phyloP scores from a whole-genome alignment of 1,140 invertebrate species.

The Drosophila aff. region DNA sequence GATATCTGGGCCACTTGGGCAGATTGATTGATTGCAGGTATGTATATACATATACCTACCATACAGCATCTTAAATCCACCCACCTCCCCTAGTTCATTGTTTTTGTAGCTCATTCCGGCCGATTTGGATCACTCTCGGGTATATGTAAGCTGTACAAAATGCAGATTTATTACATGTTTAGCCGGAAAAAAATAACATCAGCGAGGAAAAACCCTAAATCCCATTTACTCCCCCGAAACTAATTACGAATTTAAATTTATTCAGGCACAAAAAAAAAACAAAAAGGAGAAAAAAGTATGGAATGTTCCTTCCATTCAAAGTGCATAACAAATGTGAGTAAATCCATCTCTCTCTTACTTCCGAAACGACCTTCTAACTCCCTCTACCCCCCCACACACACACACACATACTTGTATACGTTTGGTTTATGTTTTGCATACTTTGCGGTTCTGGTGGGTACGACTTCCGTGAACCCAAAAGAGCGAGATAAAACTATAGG shows the following conservation, averaged over 20 bases:
- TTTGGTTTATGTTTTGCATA: conserved; percentile 53
- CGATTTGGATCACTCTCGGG: conserved; percentile 31
- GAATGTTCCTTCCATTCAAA: conserved; percentile 39
- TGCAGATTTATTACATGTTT: conserved; percentile 59
- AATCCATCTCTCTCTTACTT: conserved; percentile 23
- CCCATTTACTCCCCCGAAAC: conserved; percentile 52
- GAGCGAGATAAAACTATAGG: conserved; percentile 25
- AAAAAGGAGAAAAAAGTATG: conserved; percentile 5
- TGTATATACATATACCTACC: background rate
- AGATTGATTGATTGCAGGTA: conserved; percentile 55
- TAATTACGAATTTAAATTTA: conserved; percentile 61
- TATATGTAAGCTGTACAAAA: conserved; percentile 33
- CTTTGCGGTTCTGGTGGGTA: conserved; percentile 39
- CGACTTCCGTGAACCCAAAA: conserved; percentile 32
- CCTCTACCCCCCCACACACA: background rate
- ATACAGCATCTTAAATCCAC: conserved; percentile 4
- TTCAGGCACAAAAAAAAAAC: conserved; percentile 22
- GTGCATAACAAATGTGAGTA: conserved; percentile 56
- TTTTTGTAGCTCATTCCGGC: conserved; percentile 40
- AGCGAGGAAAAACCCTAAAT: conserved; percentile 35
- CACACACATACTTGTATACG: conserved; percentile 11
- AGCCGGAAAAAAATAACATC: conserved; percentile 15
- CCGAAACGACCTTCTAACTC: conserved; percentile 1
- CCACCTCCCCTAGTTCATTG: conserved; percentile 8
- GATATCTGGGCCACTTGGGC: conserved; percentile 42